Evolutionary conservation across 1,140 invertebrate genomes (phyloP).

Genomic region (Ceratitis capitata): DNA sequence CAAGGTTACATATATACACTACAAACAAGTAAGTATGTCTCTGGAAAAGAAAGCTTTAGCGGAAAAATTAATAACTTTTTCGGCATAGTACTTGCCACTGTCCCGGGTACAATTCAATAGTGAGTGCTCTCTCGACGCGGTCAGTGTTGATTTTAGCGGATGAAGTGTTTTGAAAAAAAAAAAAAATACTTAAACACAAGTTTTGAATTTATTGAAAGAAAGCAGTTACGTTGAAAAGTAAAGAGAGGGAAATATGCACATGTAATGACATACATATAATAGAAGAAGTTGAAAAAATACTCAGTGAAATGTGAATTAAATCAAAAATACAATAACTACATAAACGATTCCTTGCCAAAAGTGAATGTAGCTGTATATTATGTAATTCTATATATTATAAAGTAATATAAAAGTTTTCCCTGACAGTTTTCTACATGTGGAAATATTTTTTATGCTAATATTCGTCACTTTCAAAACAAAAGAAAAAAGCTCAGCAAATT

Average conservation of each 20-base stretch:
- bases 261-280: too few relatives aligned
- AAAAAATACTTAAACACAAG: not conserved
- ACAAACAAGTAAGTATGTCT: too few relatives aligned
- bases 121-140: constrained; percentile 42
- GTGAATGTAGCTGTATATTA: not conserved
- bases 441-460: not conserved
- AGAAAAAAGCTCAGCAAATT: not conserved
- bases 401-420: not conserved
- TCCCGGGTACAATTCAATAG: constrained; percentile 42
- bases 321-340: not conserved
- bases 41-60: constrained; percentile 18
- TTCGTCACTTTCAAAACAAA: not conserved
- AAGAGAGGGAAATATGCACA: not conserved
- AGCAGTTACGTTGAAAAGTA: not conserved
- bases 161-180: not conserved
- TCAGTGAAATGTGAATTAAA: not conserved
- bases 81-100: not conserved
- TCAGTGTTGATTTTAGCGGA: constrained; percentile 7
- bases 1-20: too few relatives aligned
- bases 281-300: not conserved
- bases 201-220: not conserved
- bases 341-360: not conserved
- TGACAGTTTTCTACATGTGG: too few relatives aligned
- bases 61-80: not conserved
- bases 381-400: not conserved